Conservation (phyloP, 2,797 vertebrate species). For the Brachymystax lenok region DNA sequence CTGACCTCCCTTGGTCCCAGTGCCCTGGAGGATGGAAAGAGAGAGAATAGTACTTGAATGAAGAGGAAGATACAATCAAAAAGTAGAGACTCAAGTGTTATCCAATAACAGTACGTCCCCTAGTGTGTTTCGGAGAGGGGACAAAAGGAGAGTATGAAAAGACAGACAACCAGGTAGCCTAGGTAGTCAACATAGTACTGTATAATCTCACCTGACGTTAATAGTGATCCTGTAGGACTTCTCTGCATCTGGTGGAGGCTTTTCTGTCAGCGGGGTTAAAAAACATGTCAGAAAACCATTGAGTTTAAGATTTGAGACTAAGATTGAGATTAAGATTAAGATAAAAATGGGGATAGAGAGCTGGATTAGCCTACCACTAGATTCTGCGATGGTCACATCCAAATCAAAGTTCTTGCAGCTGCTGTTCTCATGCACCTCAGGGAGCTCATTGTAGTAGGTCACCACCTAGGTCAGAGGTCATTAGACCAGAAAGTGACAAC, state of each 20-base stretch:
- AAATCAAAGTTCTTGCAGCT: slow-evolving; percentile 73
- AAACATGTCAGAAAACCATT: neutral
- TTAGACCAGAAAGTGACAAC: neutral
- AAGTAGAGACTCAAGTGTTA: too few relatives aligned
- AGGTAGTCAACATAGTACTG: slow-evolving; percentile 3
- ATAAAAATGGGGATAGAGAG: neutral
- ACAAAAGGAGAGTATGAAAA: neutral
- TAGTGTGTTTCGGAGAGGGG: too few relatives aligned
- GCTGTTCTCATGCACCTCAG: slow-evolving; percentile 62
- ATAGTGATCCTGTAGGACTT: slow-evolving; percentile 71
- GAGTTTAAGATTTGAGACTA: neutral
- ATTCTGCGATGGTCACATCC: slow-evolving; percentile 63
- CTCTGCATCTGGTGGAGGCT: slow-evolving; percentile 62
- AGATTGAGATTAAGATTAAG: neutral
- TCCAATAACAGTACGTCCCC: too few relatives aligned
- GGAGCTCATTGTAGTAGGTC: slow-evolving; percentile 77
- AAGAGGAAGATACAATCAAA: neutral
- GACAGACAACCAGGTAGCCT: neutral
- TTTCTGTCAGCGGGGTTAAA: slow-evolving; percentile 52
- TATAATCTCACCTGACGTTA: slow-evolving; percentile 60
- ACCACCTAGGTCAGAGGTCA: slow-evolving; percentile 62
- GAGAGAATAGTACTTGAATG: neutral
- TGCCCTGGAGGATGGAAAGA: slow-evolving; percentile 51
- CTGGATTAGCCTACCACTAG: slow-evolving; percentile 48
- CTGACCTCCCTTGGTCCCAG: slow-evolving; percentile 65